Evolutionary conservation across 2,888 invertebrate genomes (phyloP), one percentile per base, ranked within the genome.

Genomic region (Cabera pusaria): DNA sequence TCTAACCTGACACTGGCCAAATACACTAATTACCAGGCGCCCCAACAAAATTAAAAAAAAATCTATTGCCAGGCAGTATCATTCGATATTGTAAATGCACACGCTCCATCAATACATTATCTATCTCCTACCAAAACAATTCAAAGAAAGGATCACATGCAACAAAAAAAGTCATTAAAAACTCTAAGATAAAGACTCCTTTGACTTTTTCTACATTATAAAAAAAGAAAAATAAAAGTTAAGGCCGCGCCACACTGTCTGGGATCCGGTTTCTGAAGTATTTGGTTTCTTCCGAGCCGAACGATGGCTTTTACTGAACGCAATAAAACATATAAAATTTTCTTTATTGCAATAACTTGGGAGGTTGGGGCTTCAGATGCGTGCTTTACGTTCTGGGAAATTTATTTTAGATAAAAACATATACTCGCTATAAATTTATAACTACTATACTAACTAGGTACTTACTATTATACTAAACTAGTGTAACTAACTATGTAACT

Each of bases 201-300:
- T 74, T 74, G 68, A 65, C 73, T 76, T 78, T 73, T 71, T 76
- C 67, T 69, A 71, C 63, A 56, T n/a, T n/a, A 57, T 56, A 55
- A 80, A 76, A 68, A 61, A 66, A 56, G 53, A 69, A 74, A 75
- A 72, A 67, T 70, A 75, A 81, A 84, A 76, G 64, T 70, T 72
- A 72, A 75, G 75, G 69, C 75, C 86, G 86, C 86, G 87, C 87
- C 87, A 88, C 84, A 85, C 87, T 84, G 87, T 88, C 87, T 88
- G 82, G 80, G 84, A 86, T 88, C 87, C 82, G 84, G 78, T 88
- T 87, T 86, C 87, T 71, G 63, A 64, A 56, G 72, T 82, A 86
- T 87, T 82, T 65, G 58, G 75, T 87, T 87, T 82, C 87, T 29
- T 32, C 38, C 33, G 49, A 27, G 10, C 27, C 24, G 27, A 40